These are phyloP conservation scores for Pristionchus exspectatus DNA, from an alignment of 2,888 invertebrate species.

Conservation along the genomic window DNA sequence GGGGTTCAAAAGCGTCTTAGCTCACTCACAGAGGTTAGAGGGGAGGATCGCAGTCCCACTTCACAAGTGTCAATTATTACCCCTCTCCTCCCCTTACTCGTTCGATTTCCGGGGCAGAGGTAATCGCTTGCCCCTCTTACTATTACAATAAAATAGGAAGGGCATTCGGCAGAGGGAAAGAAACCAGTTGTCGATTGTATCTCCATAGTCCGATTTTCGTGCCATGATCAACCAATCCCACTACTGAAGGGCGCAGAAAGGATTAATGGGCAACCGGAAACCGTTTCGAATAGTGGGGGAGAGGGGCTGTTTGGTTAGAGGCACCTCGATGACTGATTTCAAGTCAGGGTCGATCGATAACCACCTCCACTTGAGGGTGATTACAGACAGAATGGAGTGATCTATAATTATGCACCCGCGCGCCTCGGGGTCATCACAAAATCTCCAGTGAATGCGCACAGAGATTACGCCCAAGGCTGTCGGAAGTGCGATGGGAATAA, in stretches of 20 bases:
- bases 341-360: background rate
- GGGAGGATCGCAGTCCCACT: background rate
- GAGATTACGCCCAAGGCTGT: background rate
- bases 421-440: background rate
- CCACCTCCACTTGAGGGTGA: background rate
- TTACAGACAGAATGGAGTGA: background rate
- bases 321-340: background rate
- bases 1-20: background rate
- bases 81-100: background rate
- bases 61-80: slow-evolving; percentile 39
- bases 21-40: background rate
- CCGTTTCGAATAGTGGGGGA: background rate
- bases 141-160: slow-evolving; percentile 45
- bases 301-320: background rate
- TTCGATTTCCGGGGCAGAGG: slow-evolving; percentile 16
- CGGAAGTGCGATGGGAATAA: background rate
- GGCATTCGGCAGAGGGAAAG: slow-evolving; percentile 14
- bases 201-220: slow-evolving; percentile 29
- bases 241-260: background rate
- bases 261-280: slow-evolving; percentile 22
- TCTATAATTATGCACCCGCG: background rate
- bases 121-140: background rate
- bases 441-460: background rate
- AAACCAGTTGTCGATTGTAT: slow-evolving; percentile 35
- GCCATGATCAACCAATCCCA: slow-evolving; percentile 7